A percentile compares a stretch with the other conserved stretches of the same genome.
Conservation (phyloP, 2,888 invertebrate species). For the Zhengitettix transpicula region DNA sequence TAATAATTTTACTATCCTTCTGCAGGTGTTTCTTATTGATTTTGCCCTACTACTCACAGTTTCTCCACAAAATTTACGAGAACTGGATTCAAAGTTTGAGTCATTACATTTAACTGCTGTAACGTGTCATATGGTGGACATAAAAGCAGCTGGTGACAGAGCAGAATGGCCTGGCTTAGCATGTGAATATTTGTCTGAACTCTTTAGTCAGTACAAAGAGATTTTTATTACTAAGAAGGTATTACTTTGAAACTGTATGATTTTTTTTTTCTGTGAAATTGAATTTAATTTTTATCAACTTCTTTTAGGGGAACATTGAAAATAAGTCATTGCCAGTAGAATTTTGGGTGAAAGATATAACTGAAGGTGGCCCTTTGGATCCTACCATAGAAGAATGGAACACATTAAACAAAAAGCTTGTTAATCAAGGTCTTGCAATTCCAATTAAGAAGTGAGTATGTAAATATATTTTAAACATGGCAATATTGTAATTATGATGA, state of each 20-base stretch:
- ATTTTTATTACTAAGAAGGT: slow-evolving; percentile 38
- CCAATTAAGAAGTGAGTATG: slow-evolving; percentile 24
- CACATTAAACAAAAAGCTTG: slow-evolving; percentile 46
- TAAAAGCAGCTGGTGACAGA: slow-evolving; percentile 48
- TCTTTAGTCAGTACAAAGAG: slow-evolving; percentile 32
- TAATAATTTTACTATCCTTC: neutral
- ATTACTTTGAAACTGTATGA: neutral
- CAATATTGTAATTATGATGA: too few species aligned
- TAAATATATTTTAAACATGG: too few species aligned
- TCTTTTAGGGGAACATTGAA: slow-evolving; percentile 15
- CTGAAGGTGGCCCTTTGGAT: slow-evolving; percentile 44
- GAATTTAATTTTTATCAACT: neutral
- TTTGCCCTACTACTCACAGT: slow-evolving; percentile 38
- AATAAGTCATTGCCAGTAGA: slow-evolving; percentile 33
- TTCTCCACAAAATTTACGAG: slow-evolving; percentile 28
- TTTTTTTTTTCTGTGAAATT: neutral
- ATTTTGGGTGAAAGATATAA: slow-evolving; percentile 44
- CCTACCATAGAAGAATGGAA: slow-evolving; percentile 44
- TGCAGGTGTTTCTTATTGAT: slow-evolving; percentile 45
- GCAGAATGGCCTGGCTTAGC: slow-evolving; percentile 41
- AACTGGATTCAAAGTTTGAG: slow-evolving; percentile 33
- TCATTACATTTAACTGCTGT: slow-evolving; percentile 38
- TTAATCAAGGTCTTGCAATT: slow-evolving; percentile 46
- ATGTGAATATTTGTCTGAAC: slow-evolving; percentile 38
- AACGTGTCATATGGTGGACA: slow-evolving; percentile 50